Base-by-base conservation (phyloP, 2,888 invertebrate species). In the Drosophila quinaria region DNA sequence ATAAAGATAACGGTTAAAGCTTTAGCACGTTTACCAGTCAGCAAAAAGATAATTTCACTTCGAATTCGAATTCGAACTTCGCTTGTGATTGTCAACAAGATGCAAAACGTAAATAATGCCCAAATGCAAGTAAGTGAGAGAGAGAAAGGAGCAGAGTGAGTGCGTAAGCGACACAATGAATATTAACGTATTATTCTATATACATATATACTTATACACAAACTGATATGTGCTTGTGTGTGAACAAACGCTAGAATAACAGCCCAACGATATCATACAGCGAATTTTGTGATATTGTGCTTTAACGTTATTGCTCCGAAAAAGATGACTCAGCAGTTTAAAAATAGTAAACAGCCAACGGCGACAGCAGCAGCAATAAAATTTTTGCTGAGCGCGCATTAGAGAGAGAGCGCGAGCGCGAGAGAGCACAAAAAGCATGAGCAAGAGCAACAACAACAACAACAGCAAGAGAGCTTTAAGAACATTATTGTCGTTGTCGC, bases 271-370 rank as follows among this genome's bases (percentile, higher is more conserved):
- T 72, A 76, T 76, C 60, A 70, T 58, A 46, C 58, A 41, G 41
- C 37, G 56, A 60, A 65, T 67, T 47, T 58, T 62, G 22, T 70
- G 59, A 71, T 73, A 67, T 73, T 81, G 63, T 74, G 75, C 76
- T 76, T 83, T 76, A 86, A 82, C 87, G 69, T 81, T 85, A 74
- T 76, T 88, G 87, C 87, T 88, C 59, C 81, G 75, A 80, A 80
- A 79, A 79, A 56, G 74, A 90, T 92, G 92, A 92, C 92, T 92
- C 92, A 92, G 92, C 92, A 92, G 83, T 91, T 92, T 92, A 92
- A 91, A 92, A 92, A 92, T 92, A 92, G 92, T 92, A 92, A 92
- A 92, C 91, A 92, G 88, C 89, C 78, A 82, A 70, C 67, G 70
- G 87, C 74, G 44, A 58, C 68, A 58, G 54, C 60, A 69, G 29